Conservation (phyloP, 2,113 vertebrate genomes). For the Mustela lutreola region DNA sequence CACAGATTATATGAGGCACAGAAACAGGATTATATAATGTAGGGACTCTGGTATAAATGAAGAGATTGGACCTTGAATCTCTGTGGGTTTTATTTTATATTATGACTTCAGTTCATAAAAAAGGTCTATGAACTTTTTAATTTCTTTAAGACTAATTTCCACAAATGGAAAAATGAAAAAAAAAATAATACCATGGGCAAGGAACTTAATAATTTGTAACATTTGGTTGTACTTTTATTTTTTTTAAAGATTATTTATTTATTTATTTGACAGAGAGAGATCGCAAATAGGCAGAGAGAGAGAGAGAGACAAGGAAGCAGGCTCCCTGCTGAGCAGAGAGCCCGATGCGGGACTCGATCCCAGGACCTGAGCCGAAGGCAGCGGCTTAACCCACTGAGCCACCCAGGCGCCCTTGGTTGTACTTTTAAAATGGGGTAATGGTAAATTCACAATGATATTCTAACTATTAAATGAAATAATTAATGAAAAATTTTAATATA, state of each 20-base stretch:
- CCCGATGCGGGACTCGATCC: too few relatives aligned
- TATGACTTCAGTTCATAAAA: constrained; percentile 41
- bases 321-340: too few relatives aligned
- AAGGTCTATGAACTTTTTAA: background rate
- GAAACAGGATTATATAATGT: background rate
- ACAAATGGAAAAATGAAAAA: background rate
- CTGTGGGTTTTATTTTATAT: background rate
- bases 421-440: background rate
- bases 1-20: background rate
- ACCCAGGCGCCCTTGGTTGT: background rate
- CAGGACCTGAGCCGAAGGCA: too few relatives aligned
- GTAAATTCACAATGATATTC: background rate
- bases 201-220: constrained; percentile 34
- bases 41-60: background rate
- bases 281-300: too few relatives aligned
- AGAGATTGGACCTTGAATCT: background rate
- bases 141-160: background rate
- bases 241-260: background rate
- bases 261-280: too few relatives aligned
- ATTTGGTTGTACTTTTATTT: constrained; percentile 28
- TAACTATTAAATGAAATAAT: background rate
- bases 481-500: background rate
- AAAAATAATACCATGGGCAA: background rate
- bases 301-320: too few relatives aligned
- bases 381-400: too few relatives aligned